A percentile compares a stretch with the other conserved stretches of the same genome.
Evolutionary conservation across 1,140 invertebrate genomes (phyloP).

Genomic region (Bombus soroeensis): DNA sequence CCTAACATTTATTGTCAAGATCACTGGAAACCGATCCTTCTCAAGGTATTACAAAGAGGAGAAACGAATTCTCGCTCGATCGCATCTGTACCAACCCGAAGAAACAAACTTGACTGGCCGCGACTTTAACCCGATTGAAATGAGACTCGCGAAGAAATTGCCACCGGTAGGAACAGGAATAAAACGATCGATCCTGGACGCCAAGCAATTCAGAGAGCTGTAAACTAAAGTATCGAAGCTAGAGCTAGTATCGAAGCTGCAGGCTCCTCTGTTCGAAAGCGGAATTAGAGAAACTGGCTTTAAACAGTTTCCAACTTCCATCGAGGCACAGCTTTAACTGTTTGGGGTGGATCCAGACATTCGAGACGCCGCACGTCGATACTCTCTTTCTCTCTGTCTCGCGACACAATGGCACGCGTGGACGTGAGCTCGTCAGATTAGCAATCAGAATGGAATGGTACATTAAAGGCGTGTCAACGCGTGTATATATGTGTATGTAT

Average conservation of each 20-base stretch:
- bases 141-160: not conserved
- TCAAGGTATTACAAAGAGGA: not conserved
- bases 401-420: slow-evolving; percentile 19
- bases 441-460: slow-evolving; percentile 56
- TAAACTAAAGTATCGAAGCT: not conserved
- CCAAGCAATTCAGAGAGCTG: not conserved
- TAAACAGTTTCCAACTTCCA: not conserved
- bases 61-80: not conserved
- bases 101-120: not conserved
- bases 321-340: not conserved
- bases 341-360: not conserved
- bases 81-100: not conserved
- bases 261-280: not conserved
- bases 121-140: not conserved
- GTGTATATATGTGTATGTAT: slow-evolving; percentile 30
- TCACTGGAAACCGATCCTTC: not conserved
- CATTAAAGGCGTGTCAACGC: slow-evolving; percentile 61
- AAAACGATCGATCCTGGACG: not conserved
- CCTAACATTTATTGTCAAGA: not conserved
- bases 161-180: not conserved
- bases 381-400: not conserved
- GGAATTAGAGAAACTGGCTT: slow-evolving; percentile 25
- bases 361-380: not conserved
- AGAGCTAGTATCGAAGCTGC: not conserved
- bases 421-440: slow-evolving; percentile 39